Evolutionary conservation across 2,113 vertebrate genomes (phyloP).

Genomic region (Trinectes maculatus): DNA sequence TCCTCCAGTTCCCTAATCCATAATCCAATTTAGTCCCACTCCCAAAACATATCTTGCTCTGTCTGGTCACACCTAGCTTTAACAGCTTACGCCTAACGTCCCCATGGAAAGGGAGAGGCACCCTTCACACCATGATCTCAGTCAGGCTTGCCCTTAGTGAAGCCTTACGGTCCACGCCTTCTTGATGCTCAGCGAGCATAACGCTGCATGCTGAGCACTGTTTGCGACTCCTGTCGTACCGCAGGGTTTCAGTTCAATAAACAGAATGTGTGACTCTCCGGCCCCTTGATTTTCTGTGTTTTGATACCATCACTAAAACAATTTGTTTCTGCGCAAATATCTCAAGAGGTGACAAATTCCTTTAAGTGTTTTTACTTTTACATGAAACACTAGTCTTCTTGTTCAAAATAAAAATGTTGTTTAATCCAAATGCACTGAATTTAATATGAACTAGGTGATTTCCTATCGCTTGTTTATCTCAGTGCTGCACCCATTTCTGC

Average conservation of each 20-base stretch:
- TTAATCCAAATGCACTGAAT: no score
- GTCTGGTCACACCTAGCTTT: constrained; percentile 33
- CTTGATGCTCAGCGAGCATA: constrained; percentile 43
- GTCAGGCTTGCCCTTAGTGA: constrained; percentile 28
- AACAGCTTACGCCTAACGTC: constrained; percentile 34
- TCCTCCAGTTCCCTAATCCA: constrained; percentile 5
- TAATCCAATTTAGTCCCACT: constrained; percentile 14
- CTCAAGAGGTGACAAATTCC: constrained; percentile 1
- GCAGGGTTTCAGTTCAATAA: constrained; percentile 63
- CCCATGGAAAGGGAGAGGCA: constrained; percentile 64
- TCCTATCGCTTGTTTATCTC: no score
- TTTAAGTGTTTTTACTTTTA: no score
- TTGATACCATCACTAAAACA: constrained; percentile 17
- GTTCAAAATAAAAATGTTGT: no score
- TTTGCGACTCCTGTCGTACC: constrained; percentile 68
- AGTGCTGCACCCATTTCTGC: no score
- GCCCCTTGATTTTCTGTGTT: constrained; percentile 62
- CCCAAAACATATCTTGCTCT: constrained; percentile 11
- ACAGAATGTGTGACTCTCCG: constrained; percentile 43
- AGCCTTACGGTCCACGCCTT: constrained; percentile 23
- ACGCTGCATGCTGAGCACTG: constrained; percentile 19
- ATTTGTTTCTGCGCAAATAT: constrained; percentile 21
- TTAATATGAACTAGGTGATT: no score
- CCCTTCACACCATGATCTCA: constrained; percentile 56
- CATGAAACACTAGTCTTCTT: no score